Evolutionary conservation across 2,113 vertebrate species (phyloP).

Genomic region (Catharus bicknelli): DNA sequence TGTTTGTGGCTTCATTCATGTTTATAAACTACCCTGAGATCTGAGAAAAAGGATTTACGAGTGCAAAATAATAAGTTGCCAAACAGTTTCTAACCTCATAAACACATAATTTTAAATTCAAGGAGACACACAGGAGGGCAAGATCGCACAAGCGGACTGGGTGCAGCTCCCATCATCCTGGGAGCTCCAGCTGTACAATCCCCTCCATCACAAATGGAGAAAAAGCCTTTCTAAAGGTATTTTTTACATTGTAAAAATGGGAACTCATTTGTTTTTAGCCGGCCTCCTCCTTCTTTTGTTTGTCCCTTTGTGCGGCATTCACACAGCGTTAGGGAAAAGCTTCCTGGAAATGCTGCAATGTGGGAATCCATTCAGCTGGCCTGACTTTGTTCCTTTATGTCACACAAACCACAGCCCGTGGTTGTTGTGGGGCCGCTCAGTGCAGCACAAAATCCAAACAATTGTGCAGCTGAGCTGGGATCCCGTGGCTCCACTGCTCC

Average conservation of each 20-base stretch:
- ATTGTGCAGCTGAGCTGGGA: neutral
- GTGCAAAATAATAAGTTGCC: neutral
- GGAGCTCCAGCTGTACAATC: neutral
- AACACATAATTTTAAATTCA: constrained; percentile 5
- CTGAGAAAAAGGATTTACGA: constrained; percentile 1
- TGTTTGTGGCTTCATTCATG: constrained; percentile 20
- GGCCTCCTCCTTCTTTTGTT: neutral
- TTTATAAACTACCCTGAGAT: constrained; percentile 22
- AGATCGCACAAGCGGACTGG: neutral
- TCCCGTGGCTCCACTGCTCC: neutral
- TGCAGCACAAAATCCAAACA: neutral
- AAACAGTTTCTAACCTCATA: constrained; percentile 11
- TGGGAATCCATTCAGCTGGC: neutral
- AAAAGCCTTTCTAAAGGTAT: neutral
- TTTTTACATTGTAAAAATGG: neutral
- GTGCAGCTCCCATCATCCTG: neutral
- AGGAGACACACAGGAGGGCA: constrained; percentile 1
- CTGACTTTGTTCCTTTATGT: neutral
- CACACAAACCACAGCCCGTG: neutral
- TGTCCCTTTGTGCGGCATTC: neutral
- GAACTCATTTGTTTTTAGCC: neutral
- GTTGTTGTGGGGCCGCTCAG: neutral
- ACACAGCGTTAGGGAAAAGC: rapidly evolving
- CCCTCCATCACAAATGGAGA: neutral
- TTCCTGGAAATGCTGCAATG: neutral